Conservation (phyloP, 2,888 invertebrate genomes). For the Cerastis leucographa region DNA sequence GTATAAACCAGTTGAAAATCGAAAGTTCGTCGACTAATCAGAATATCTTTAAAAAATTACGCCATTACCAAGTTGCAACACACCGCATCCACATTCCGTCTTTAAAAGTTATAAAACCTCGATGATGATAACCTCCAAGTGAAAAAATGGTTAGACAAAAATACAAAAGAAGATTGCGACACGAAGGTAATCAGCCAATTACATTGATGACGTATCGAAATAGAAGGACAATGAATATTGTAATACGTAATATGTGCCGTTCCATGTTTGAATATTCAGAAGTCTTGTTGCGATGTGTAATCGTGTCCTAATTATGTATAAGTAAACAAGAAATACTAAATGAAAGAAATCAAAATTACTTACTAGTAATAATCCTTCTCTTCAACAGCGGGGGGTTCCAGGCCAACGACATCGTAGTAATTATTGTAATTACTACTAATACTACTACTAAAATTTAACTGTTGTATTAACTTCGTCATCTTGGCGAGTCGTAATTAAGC, state of each 20-base stretch:
- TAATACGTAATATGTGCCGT: slow-evolving; percentile 50
- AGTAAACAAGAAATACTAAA: slow-evolving; percentile 38
- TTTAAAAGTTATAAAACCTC: slow-evolving; percentile 25
- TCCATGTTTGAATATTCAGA: slow-evolving; percentile 32
- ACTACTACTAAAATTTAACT: slow-evolving; percentile 90
- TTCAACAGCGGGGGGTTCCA: slow-evolving; percentile 75
- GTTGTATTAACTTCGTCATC: slow-evolving; percentile 90
- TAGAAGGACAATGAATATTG: slow-evolving; percentile 65
- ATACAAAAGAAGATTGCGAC: slow-evolving; percentile 63
- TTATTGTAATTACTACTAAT: slow-evolving; percentile 81
- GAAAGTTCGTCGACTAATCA: no score
- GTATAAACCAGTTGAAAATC: not conserved
- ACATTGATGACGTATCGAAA: slow-evolving; percentile 67
- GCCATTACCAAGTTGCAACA: slow-evolving; percentile 13
- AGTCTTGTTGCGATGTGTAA: slow-evolving; percentile 12
- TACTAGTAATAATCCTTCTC: slow-evolving; percentile 80
- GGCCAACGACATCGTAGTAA: slow-evolving; percentile 82
- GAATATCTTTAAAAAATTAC: not conserved
- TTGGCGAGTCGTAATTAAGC: slow-evolving; percentile 88
- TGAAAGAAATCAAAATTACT: slow-evolving; percentile 70
- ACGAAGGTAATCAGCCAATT: slow-evolving; percentile 68
- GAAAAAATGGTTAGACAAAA: slow-evolving; percentile 62
- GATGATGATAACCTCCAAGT: slow-evolving; percentile 53
- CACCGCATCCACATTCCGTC: not conserved
- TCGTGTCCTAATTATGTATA: slow-evolving; percentile 28